A percentile compares a stretch with the other conserved stretches of the same genome.
Evolutionary conservation across 1,140 invertebrate genomes (phyloP).

Genomic region (Cepaea nemoralis): DNA sequence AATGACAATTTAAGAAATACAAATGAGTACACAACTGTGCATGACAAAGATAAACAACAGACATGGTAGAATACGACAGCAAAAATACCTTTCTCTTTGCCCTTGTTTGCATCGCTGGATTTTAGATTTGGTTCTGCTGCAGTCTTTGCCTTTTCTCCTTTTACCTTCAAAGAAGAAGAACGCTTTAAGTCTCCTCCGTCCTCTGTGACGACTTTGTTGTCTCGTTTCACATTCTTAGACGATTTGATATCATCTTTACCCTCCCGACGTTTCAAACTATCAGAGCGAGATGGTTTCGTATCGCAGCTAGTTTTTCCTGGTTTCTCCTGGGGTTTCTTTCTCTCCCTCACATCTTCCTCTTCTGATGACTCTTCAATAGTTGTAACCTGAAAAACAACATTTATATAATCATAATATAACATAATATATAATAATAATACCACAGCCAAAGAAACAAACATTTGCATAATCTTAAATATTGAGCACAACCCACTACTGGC

Average conservation of each 20-base stretch:
- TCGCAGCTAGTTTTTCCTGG: not conserved
- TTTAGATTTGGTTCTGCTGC: constrained; percentile 54
- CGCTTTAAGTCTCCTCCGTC: constrained; percentile 48
- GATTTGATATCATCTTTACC: constrained; percentile 38
- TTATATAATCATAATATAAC: no score
- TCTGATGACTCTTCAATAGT: constrained; percentile 31
- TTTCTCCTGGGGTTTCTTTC: constrained; percentile 1
- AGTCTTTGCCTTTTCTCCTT: constrained; percentile 49
- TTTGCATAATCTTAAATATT: no score
- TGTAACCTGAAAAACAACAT: constrained; percentile 22
- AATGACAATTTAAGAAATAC: no score
- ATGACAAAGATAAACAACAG: not conserved
- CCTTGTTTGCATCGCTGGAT: constrained; percentile 54
- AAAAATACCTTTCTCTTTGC: constrained; percentile 60
- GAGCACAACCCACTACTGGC: no score
- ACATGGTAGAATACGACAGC: constrained; percentile 57
- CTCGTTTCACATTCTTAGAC: not conserved
- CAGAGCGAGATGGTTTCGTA: constrained; percentile 50
- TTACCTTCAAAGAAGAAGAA: constrained; percentile 58
- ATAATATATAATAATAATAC: no score
- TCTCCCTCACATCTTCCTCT: not conserved
- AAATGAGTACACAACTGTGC: no score
- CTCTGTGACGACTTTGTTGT: constrained; percentile 16
- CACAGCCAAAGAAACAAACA: no score
- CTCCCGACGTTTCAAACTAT: constrained; percentile 49